Conservation (phyloP, 2,888 invertebrate species). For the Timema podura region DNA sequence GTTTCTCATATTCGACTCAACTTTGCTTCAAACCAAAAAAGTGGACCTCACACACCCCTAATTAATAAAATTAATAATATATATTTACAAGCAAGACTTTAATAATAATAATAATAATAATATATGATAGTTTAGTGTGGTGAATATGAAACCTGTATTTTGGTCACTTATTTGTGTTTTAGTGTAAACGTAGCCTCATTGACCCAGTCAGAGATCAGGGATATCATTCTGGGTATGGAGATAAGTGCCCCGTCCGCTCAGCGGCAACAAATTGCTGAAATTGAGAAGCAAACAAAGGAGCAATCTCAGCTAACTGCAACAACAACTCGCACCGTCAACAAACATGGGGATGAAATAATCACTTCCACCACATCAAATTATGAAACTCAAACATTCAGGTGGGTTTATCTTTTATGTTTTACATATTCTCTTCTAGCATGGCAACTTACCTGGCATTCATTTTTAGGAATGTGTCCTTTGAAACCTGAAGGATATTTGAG, state of each 20-base stretch:
- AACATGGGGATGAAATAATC: conserved; percentile 99
- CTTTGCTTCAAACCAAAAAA: no score
- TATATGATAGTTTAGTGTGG: conserved; percentile 1
- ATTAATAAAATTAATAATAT: no score
- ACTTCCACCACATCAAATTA: conserved; percentile 99
- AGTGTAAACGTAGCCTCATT: conserved; percentile 97
- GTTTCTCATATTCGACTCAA: no score
- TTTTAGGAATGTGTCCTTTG: no score
- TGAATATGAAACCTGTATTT: conserved; percentile 12
- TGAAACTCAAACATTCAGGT: conserved; percentile 90
- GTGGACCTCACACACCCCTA: no score
- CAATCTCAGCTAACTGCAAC: conserved; percentile 98
- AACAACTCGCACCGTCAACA: conserved; percentile 97
- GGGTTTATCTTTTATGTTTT: background rate
- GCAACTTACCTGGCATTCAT: no score
- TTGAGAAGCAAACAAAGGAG: conserved; percentile 99
- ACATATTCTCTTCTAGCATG: no score
- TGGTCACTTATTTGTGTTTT: conserved; percentile 31
- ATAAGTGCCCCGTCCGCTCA: conserved; percentile 99
- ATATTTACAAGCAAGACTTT: no score
- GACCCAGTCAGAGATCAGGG: conserved; percentile 98
- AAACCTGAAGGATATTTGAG: no score
- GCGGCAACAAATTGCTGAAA: conserved; percentile 98
- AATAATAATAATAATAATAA: no score
- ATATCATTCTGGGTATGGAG: conserved; percentile 99